Conservation (phyloP, 2,113 vertebrate species). For the Nesoenas mayeri region DNA sequence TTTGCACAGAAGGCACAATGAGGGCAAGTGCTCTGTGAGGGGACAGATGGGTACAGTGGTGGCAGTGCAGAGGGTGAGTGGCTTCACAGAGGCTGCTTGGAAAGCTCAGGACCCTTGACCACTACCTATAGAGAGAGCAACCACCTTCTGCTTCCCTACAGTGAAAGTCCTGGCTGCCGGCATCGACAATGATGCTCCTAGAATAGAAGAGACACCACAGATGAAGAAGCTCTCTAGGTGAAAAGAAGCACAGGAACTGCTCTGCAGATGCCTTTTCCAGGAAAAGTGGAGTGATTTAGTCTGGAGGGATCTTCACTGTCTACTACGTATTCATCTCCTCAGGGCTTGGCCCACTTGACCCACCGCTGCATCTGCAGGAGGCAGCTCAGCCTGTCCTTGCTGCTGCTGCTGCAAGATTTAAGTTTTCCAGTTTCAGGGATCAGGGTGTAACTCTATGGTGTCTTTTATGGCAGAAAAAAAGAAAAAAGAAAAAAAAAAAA, state of each 20-base stretch:
- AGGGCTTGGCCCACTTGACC: too few species aligned
- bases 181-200: fast-evolving
- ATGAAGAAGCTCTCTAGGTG: background rate
- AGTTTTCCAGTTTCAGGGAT: background rate
- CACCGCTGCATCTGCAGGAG: fast-evolving
- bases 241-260: background rate
- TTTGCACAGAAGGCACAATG: background rate
- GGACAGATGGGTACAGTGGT: background rate
- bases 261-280: background rate
- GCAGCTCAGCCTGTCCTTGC: background rate
- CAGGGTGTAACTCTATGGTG: background rate
- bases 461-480: background rate
- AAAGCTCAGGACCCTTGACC: background rate
- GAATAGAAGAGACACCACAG: background rate
- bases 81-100: background rate
- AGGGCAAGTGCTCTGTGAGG: background rate
- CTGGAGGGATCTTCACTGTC: background rate
- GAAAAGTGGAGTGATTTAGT: background rate
- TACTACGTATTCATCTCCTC: background rate
- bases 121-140: background rate
- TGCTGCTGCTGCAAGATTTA: background rate
- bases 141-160: fast-evolving
- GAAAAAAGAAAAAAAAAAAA: background rate
- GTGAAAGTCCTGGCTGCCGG: background rate
- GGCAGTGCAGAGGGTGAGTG: background rate